Evolutionary conservation across 2,888 invertebrate genomes (phyloP).

Genomic region (Bembecia ichneumoniformis): DNA sequence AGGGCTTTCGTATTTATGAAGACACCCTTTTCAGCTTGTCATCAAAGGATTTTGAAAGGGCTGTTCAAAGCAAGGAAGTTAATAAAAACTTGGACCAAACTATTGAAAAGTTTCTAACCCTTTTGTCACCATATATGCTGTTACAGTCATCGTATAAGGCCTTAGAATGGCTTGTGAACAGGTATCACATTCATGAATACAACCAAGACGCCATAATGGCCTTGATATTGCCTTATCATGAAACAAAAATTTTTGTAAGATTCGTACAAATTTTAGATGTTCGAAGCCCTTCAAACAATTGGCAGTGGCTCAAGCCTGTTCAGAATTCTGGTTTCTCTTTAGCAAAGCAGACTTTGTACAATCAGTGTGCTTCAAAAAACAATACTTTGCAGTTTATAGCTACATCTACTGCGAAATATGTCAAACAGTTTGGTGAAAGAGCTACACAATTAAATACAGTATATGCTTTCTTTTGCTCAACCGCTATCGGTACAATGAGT

Average conservation of each 20-base stretch:
- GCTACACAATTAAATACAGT: conserved; percentile 77
- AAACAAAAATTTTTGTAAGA: conserved; percentile 88
- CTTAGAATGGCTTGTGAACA: conserved; percentile 94
- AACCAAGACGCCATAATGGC: conserved; percentile 86
- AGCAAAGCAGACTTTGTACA: conserved; percentile 79
- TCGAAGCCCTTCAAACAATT: conserved; percentile 71
- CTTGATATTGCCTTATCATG: conserved; percentile 92
- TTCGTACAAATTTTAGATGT: conserved; percentile 84
- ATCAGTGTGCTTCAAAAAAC: conserved; percentile 75
- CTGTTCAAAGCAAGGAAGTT: conserved; percentile 79
- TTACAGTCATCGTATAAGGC: conserved; percentile 88
- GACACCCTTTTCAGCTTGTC: conserved; percentile 82
- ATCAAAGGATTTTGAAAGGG: conserved; percentile 85
- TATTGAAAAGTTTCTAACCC: conserved; percentile 84
- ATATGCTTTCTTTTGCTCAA: conserved; percentile 85
- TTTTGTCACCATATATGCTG: conserved; percentile 90
- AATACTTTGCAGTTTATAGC: conserved; percentile 43
- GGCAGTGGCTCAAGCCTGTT: conserved; percentile 82
- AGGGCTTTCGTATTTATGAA: conserved; percentile 80
- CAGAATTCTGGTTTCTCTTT: conserved; percentile 84
- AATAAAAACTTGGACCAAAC: conserved; percentile 83
- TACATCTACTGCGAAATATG: conserved; percentile 42
- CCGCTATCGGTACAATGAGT: conserved; percentile 80
- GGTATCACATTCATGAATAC: conserved; percentile 90
- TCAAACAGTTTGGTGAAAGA: conserved; percentile 72